A percentile compares a stretch with the other conserved stretches of the same genome.
These are phyloP conservation scores for Oscarella lobularis DNA, from an alignment of 37 sponge, comb jelly and placozoan species.

Conservation along the genomic window DNA sequence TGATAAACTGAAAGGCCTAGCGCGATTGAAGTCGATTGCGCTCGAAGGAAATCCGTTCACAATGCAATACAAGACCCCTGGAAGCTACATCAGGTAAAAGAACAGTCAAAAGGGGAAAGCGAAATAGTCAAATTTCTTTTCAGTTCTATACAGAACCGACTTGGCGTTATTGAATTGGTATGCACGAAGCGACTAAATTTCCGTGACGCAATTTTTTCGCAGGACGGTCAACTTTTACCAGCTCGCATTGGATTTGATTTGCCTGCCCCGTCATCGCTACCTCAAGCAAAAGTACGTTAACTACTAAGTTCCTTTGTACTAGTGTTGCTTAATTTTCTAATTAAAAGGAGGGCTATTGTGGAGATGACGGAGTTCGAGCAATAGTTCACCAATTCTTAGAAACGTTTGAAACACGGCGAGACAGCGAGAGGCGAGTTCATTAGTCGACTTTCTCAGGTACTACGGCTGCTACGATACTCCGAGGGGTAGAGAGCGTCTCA, in stretches of 20 bases:
- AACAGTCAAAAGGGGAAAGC: too few species aligned
- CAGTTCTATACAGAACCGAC: too few species aligned
- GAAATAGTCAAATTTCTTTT: too few species aligned
- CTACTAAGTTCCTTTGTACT: neutral
- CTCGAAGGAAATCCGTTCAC: neutral
- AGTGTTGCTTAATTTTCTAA: neutral
- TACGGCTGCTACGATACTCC: neutral
- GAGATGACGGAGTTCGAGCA: neutral
- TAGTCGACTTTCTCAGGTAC: neutral
- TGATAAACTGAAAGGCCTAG: neutral
- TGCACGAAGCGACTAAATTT: neutral
- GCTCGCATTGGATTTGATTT: neutral
- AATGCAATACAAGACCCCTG: too few species aligned
- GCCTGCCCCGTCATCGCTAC: neutral
- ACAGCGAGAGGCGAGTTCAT: too few species aligned
- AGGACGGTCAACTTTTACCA: neutral
- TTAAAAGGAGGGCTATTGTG: too few species aligned
- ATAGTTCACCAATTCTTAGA: neutral
- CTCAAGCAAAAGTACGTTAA: neutral
- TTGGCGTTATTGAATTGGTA: neutral
- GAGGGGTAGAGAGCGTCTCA: neutral
- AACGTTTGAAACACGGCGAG: too few species aligned
- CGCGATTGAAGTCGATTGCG: neutral
- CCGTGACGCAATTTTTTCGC: too few species aligned
- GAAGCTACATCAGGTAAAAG: too few species aligned